A percentile compares a stretch with the other conserved stretches of the same genome.
phyloP scores from a whole-genome alignment of 2,888 invertebrate genomes.

The Geophilus truncorum region DNA sequence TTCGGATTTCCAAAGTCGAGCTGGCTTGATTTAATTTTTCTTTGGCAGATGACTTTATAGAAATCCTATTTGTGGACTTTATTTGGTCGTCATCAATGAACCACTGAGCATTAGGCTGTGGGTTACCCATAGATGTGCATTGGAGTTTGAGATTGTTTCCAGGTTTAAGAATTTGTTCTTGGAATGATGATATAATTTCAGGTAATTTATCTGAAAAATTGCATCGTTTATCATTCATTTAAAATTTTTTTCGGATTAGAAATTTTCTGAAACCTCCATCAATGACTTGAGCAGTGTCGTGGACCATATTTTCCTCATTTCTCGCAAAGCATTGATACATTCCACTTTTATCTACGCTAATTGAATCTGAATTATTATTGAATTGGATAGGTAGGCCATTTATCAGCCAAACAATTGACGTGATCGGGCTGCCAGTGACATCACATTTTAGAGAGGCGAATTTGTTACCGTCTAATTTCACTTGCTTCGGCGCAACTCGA shows the following conservation, averaged over 20 bases:
- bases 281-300: conserved; percentile 8
- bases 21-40: neutral
- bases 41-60: neutral
- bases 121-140: neutral
- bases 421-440: conserved; percentile 48
- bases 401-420: conserved; percentile 47
- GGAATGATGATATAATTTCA: conserved; percentile 5
- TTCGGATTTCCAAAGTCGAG: neutral
- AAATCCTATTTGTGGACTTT: neutral
- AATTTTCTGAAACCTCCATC: neutral
- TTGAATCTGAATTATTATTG: neutral
- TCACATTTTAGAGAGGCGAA: conserved; percentile 43
- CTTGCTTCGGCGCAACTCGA: neutral
- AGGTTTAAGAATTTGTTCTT: neutral
- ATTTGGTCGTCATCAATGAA: neutral
- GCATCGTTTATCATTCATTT: neutral
- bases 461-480: neutral
- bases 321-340: conserved; percentile 33
- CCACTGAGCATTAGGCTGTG: neutral
- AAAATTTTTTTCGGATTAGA: neutral
- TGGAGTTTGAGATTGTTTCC: neutral
- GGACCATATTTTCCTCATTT: neutral
- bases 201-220: conserved; percentile 17
- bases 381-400: conserved; percentile 34
- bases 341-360: neutral